Base-by-base conservation (phyloP, 37 sponge, comb jelly and placozoan species). In the Amphimedon queenslandica region DNA sequence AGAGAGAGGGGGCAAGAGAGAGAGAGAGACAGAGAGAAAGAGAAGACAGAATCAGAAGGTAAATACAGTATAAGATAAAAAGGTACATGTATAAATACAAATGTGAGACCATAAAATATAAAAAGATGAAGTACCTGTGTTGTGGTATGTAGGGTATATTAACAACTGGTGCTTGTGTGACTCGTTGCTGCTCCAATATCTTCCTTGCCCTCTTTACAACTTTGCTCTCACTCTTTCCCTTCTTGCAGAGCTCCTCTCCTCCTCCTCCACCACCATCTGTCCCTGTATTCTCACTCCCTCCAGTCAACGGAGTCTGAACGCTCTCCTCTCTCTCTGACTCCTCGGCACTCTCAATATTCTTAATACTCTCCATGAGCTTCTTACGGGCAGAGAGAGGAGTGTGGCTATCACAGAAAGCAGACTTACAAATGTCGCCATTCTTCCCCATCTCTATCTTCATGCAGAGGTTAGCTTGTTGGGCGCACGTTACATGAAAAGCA, bases 401-500 rank as follows among this genome's bases (percentile, higher is more conserved):
- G 89, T 98, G 99, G 38, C 64, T 40, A 42, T 90, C 88, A 70
- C 99, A 98, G 64, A 80, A 93, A 1, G 96, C 99, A 37, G 80
- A 79, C 78, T 98, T 98, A 73, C 69, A 80, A 0, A 98, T 55
- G 41, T 87, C 92, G 0, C 72, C 57, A 37, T 66, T 82, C 16
- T 66, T 56, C 24, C 55, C 66, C 6, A 80, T 64, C 72, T 92
- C 96, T 23, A 98, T 69, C 71, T 95, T 94, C 96, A 98, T 90
- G 74, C 89, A 80, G 55, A 98, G 77, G 27, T 93, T 82, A 37
- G 88, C 90, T 65, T 95, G 96, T 66, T 98, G 99, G 21, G 99
- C 99, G 84, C 99, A 98, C 51, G 93, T 98, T 27, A 92, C 96
- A 57, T 98, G 99, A 72, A 98, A 98, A 4, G 99, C 95, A 30